Conservation (phyloP, 2,888 invertebrate species). For the Aleiodes testaceus region DNA sequence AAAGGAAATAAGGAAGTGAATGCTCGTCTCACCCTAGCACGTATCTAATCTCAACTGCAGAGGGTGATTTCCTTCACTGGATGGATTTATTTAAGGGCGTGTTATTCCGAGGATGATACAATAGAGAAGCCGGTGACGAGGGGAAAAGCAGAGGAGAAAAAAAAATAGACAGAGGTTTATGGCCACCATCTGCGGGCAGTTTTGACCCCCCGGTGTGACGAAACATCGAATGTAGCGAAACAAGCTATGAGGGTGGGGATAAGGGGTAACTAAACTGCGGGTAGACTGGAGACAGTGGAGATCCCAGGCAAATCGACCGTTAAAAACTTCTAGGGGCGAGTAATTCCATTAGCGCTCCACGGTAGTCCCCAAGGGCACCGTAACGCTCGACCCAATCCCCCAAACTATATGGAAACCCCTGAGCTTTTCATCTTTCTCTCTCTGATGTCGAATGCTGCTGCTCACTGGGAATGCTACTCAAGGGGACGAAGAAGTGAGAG, state of each 20-base stretch:
- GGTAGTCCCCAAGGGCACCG: slow-evolving; percentile 44
- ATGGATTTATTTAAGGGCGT: slow-evolving; percentile 70
- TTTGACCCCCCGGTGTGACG: slow-evolving; percentile 70
- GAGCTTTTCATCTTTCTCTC: slow-evolving; percentile 37
- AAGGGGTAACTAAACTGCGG: slow-evolving; percentile 60
- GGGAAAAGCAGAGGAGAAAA: slow-evolving; percentile 39
- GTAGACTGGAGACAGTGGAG: slow-evolving; percentile 32
- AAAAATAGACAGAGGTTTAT: slow-evolving; percentile 59
- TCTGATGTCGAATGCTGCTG: slow-evolving; percentile 40
- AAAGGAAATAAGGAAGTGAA: slow-evolving; percentile 18
- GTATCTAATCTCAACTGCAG: slow-evolving; percentile 52
- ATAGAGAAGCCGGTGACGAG: slow-evolving; percentile 50
- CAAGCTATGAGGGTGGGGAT: slow-evolving; percentile 54
- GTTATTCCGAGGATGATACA: slow-evolving; percentile 65
- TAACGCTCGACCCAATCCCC: slow-evolving; percentile 42
- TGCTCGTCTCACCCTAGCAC: slow-evolving; percentile 34
- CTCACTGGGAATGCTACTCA: slow-evolving; percentile 17
- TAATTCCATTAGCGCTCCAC: slow-evolving; percentile 65
- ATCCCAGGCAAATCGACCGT: slow-evolving; percentile 70
- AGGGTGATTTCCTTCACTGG: slow-evolving; percentile 48
- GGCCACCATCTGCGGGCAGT: slow-evolving; percentile 71
- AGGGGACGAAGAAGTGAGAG: neutral
- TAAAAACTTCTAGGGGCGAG: slow-evolving; percentile 67
- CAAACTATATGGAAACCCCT: slow-evolving; percentile 24
- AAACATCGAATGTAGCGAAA: slow-evolving; percentile 60